These are phyloP conservation scores for Rhadinocentrus ornatus DNA, from an alignment of 2,797 vertebrate species.

Conservation along the genomic window DNA sequence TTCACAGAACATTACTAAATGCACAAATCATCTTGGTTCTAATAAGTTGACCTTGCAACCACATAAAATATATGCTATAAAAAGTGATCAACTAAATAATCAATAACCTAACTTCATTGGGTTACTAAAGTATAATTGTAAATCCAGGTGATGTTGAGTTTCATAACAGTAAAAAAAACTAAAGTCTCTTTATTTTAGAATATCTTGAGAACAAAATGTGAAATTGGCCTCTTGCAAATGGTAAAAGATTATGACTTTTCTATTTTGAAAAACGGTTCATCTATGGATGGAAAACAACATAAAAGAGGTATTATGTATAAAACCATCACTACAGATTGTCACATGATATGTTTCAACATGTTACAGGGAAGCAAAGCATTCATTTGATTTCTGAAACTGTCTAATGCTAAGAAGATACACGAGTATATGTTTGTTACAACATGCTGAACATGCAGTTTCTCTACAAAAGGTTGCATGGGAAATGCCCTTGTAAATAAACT, in stretches of 20 bases:
- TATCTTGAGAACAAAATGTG: neutral
- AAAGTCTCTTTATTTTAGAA: neutral
- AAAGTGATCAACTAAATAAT: slow-evolving; percentile 15
- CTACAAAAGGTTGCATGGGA: slow-evolving; percentile 55
- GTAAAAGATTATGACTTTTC: neutral
- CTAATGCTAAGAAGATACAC: slow-evolving; percentile 36
- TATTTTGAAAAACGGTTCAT: slow-evolving; percentile 12
- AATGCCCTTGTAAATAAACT: slow-evolving; percentile 56
- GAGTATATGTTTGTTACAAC: slow-evolving; percentile 51
- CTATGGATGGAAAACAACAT: slow-evolving; percentile 6
- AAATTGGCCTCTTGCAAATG: neutral
- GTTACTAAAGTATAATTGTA: neutral
- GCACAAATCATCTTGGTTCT: slow-evolving; percentile 54
- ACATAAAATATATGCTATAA: slow-evolving; percentile 14
- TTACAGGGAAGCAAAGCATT: slow-evolving; percentile 46
- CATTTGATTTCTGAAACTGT: slow-evolving; percentile 46
- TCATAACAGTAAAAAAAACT: slow-evolving; percentile 3
- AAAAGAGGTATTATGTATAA: slow-evolving; percentile 34
- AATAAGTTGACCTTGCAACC: slow-evolving; percentile 16
- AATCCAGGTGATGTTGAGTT: slow-evolving; percentile 4
- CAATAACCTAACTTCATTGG: neutral
- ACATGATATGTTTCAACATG: slow-evolving; percentile 37
- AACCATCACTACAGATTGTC: slow-evolving; percentile 23
- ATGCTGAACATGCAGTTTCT: slow-evolving; percentile 55
- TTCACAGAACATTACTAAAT: slow-evolving; percentile 49